Evolutionary conservation across 2,888 invertebrate genomes (phyloP).

Genomic region (Cryptus armator): DNA sequence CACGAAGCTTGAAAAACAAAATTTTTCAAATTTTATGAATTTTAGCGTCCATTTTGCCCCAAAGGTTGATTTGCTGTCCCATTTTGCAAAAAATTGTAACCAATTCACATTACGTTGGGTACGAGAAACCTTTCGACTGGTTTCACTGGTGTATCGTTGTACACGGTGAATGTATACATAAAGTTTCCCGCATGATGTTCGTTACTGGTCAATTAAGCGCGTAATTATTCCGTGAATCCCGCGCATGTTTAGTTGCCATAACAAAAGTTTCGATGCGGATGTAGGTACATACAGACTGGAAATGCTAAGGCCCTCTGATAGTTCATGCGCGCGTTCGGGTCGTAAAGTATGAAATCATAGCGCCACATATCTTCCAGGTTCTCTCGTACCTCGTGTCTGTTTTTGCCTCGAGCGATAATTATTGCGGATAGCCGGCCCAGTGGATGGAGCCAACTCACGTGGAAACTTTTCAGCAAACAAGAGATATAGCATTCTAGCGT

Average conservation of each 20-base stretch:
- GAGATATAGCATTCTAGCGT: background rate
- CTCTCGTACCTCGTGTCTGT: background rate
- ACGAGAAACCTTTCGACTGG: background rate
- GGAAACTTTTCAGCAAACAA: conserved; percentile 4
- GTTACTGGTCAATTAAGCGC: conserved; percentile 36
- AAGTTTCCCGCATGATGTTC: conserved; percentile 27
- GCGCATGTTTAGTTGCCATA: background rate
- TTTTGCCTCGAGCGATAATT: conserved; percentile 21
- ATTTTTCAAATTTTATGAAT: no score
- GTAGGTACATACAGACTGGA: background rate
- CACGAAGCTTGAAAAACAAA: no score
- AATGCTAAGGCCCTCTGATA: background rate
- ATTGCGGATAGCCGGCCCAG: background rate
- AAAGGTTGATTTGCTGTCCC: no score
- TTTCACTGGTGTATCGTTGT: background rate
- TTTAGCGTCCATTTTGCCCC: no score
- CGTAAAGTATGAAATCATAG: conserved; percentile 11
- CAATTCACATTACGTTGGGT: background rate
- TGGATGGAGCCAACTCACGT: background rate
- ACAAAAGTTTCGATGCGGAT: conserved; percentile 7
- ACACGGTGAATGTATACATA: background rate
- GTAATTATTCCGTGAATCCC: conserved; percentile 25
- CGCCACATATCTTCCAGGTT: background rate
- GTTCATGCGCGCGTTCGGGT: background rate
- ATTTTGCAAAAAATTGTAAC: no score